Percentiles rank a stretch among this genome's conserved stretches.
These are phyloP conservation scores for Drosophila prolongata DNA, from an alignment of 2,888 invertebrate genomes.

Conservation along the genomic window DNA sequence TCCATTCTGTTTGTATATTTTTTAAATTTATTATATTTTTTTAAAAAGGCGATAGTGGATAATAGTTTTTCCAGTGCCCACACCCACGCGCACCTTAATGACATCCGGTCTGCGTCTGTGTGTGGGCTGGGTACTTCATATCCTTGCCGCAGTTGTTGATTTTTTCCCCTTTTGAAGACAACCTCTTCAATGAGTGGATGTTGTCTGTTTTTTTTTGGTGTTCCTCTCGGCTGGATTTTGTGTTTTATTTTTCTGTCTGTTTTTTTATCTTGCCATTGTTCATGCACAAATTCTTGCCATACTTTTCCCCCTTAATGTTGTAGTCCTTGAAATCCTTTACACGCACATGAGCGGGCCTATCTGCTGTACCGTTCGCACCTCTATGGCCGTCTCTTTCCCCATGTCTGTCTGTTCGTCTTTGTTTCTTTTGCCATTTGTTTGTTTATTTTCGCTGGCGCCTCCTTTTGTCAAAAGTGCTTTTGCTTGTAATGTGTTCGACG, in stretches of 20 bases:
- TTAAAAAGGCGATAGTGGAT: not conserved
- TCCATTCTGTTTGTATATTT: too few species aligned
- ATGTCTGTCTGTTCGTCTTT: constrained; percentile 56
- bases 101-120: constrained; percentile 56
- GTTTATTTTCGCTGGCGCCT: constrained; percentile 80
- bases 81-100: constrained; percentile 61
- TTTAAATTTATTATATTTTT: too few species aligned
- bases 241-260: constrained; percentile 21
- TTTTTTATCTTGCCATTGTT: constrained; percentile 57
- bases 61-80: constrained; percentile 51
- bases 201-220: constrained; percentile 24
- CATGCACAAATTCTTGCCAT: constrained; percentile 69
- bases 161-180: constrained; percentile 39
- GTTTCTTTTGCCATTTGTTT: constrained; percentile 75
- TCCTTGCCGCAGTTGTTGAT: constrained; percentile 40
- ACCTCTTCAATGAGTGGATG: constrained; percentile 44
- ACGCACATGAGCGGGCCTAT: constrained; percentile 59
- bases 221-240: constrained; percentile 16
- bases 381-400: constrained; percentile 14
- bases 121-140: constrained; percentile 43
- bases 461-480: constrained; percentile 79
- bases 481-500: constrained; percentile 80
- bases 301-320: constrained; percentile 64
- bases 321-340: constrained; percentile 77
- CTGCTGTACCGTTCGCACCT: constrained; percentile 21